Evolutionary conservation across 2,797 vertebrate genomes (phyloP), one percentile per base, ranked within the genome.

Genomic region (Etheostoma nigrum): DNA sequence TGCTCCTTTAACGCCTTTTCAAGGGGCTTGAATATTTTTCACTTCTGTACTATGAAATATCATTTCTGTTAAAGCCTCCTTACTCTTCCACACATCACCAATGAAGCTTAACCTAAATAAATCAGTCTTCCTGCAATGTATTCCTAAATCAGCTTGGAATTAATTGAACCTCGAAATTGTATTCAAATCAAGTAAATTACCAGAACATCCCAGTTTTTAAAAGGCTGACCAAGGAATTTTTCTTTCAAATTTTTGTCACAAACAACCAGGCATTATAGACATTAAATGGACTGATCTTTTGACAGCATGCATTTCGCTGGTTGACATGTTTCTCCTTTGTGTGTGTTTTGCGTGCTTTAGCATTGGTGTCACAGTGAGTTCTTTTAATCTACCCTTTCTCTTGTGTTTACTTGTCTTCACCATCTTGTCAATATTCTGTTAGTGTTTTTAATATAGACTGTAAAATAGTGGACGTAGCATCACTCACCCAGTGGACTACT

Each of bases 91-190:
- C 76, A 42, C 66, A 64, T 67, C 89, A 89, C 81, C 86, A 77
- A 82, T 77, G 86, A 81, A 89, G 93, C 91, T 94, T 94, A 94
- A 93, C 94, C 93, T 90, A 93, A 95, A 95, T 95, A 94, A 94
- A 94, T 95, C 94, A 94, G 74, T 93, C 92, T 92, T 79, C 81
- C 75, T 63, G 72, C 87, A 86, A 92, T 93, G 82, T 84, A 86
- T 90, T 90, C 86, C 87, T n/a, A 72, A 89, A 90, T 88, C 87
- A 89, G 83, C 87, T 74, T 16, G 77, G 88, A 89, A 89, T 90
- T 92, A 91, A 92, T 90, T 89, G 90, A 87, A 88, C 84, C 82
- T 83, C 69, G 79, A 89, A 90, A 87, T 88, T 86, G 83, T 85
- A 71, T 85, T 86, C 74, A 79, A 89, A 90, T 93, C 91, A 89